Conservation (phyloP, 2,797 vertebrate species). For the Chanos chanos region DNA sequence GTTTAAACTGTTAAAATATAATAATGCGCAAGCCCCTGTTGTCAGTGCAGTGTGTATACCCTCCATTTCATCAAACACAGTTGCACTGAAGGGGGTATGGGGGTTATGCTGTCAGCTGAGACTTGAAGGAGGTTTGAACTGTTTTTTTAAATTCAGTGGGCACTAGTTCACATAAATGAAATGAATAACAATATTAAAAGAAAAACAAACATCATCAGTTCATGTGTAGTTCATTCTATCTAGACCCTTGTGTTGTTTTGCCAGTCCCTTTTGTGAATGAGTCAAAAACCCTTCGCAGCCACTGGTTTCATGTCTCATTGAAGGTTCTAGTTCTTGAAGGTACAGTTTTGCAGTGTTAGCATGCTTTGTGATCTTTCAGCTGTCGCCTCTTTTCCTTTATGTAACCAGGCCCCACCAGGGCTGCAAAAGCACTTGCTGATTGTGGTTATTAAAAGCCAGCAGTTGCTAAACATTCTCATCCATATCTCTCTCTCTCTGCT, state of each 20-base stretch:
- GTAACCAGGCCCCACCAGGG: constrained; percentile 43
- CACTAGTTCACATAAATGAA: no score
- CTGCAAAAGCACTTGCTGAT: constrained; percentile 28
- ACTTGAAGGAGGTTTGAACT: no score
- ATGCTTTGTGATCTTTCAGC: constrained; percentile 29
- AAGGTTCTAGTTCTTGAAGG: constrained; percentile 4
- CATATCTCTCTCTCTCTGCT: background rate
- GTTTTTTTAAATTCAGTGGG: no score
- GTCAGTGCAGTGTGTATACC: no score
- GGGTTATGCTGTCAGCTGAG: no score
- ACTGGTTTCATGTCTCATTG: background rate
- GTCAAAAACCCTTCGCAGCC: no score
- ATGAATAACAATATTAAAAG: no score
- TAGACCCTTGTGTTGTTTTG: background rate
- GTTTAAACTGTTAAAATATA: no score
- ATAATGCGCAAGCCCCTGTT: no score
- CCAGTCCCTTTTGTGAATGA: no score
- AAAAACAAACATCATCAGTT: constrained; percentile 2
- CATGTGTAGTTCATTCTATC: constrained; percentile 11
- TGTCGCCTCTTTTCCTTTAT: constrained; percentile 29
- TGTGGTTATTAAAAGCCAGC: constrained; percentile 49
- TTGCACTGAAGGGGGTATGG: no score
- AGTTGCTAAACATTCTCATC: constrained; percentile 41
- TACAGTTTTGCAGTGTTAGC: constrained; percentile 28
- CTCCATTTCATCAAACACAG: no score